Evolutionary conservation across 2,888 invertebrate species (phyloP).

Genomic region (Ptilodon capucinus): DNA sequence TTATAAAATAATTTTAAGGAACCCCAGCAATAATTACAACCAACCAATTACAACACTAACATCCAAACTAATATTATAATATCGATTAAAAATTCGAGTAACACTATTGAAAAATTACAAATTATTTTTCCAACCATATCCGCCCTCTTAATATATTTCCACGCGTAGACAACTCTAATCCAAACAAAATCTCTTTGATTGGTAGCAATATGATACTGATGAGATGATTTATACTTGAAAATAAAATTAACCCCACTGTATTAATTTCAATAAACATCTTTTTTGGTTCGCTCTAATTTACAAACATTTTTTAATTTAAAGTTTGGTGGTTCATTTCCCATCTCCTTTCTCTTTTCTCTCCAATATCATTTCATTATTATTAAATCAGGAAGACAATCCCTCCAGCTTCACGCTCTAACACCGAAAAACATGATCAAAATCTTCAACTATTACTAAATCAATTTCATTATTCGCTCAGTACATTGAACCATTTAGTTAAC

Average conservation of each 20-base stretch:
- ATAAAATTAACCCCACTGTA: too few species aligned
- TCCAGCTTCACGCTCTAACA: constrained; percentile 25
- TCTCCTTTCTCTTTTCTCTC: too few species aligned
- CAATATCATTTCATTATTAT: too few species aligned
- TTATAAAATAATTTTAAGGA: too few species aligned
- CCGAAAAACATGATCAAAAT: constrained; percentile 17
- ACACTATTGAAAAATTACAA: constrained; percentile 33
- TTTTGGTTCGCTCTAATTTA: too few species aligned
- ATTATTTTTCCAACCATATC: constrained; percentile 4
- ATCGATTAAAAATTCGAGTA: constrained; percentile 55
- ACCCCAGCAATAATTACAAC: constrained; percentile 24
- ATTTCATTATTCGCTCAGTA: constrained; percentile 10
- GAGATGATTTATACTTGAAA: too few species aligned
- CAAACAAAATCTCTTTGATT: constrained; percentile 27
- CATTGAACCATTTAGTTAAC: constrained; percentile 24
- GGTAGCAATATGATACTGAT: too few species aligned
- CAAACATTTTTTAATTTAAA: too few species aligned
- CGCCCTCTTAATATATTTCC: neutral
- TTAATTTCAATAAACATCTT: too few species aligned
- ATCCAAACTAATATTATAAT: constrained; percentile 36
- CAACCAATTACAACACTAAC: constrained; percentile 32
- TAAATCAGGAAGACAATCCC: constrained; percentile 41
- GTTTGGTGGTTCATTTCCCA: too few species aligned
- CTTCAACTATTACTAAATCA: constrained; percentile 13
- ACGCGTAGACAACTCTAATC: neutral